These are phyloP conservation scores for Toxotes chatareus DNA, from an alignment of 2,113 vertebrate genomes.

Conservation along the genomic window DNA sequence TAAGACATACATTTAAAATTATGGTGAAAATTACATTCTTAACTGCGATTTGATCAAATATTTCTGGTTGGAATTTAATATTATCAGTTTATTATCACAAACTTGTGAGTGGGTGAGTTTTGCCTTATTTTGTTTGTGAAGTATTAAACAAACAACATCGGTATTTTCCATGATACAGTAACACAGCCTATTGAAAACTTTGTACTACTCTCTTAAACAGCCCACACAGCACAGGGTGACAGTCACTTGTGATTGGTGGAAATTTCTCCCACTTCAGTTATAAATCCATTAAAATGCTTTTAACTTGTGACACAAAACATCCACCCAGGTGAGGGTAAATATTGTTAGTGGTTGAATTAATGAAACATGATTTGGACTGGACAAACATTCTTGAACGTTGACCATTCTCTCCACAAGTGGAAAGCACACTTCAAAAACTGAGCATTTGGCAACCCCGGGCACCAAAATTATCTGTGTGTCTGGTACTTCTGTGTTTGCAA, in stretches of 20 bases:
- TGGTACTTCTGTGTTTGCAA: background rate
- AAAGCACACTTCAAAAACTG: background rate
- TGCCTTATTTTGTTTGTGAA: background rate
- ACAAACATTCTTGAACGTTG: background rate
- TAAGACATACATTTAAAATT: background rate
- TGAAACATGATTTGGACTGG: background rate
- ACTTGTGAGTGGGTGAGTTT: background rate
- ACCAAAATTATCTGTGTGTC: background rate
- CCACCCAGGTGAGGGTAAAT: slow-evolving; percentile 6
- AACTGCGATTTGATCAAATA: background rate
- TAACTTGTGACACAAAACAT: slow-evolving; percentile 23
- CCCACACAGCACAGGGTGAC: background rate
- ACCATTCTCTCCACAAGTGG: background rate
- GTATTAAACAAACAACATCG: slow-evolving; percentile 4
- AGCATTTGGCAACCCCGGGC: background rate
- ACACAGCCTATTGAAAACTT: background rate
- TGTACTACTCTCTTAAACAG: background rate
- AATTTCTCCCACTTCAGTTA: background rate
- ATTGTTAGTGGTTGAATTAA: slow-evolving; percentile 8
- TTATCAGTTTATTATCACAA: background rate
- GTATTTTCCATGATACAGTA: background rate
- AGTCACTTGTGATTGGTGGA: background rate
- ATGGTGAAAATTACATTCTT: background rate
- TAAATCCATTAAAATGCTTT: slow-evolving; percentile 16
- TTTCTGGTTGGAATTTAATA: background rate